Evolutionary conservation across 30 jellyfish, hydroid and myxozoan species (phyloP).

Genomic region (Phacellophora camtschatica): DNA sequence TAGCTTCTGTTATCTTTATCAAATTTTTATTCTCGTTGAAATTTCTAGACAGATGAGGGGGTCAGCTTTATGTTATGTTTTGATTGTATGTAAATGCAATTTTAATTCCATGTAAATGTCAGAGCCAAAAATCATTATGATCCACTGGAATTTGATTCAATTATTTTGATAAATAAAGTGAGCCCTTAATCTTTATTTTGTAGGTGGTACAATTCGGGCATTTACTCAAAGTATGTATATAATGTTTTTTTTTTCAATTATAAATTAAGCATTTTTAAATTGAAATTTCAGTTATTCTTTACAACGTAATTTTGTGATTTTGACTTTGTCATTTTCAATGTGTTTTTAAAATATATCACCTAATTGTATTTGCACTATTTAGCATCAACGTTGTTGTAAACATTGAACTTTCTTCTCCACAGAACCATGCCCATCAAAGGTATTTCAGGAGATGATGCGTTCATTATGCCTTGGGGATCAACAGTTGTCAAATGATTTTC

Average conservation of each 20-base stretch:
- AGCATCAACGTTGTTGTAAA: no score
- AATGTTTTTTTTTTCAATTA: not conserved
- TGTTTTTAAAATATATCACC: no score
- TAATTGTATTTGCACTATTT: no score
- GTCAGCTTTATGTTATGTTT: no score
- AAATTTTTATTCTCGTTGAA: not conserved
- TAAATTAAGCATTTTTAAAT: not conserved
- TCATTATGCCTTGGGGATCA: conserved; percentile 86
- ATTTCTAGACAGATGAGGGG: no score
- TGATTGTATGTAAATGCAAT: no score
- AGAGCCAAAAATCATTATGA: no score
- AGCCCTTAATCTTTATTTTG: conserved; percentile 13
- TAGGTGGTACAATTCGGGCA: conserved; percentile 98
- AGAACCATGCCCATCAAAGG: conserved; percentile 99
- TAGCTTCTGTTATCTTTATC: not conserved
- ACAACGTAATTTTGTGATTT: no score
- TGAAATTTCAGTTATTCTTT: not conserved
- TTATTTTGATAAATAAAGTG: no score
- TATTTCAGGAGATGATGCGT: conserved; percentile 88
- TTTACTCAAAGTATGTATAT: conserved; percentile 89
- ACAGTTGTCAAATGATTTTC: conserved; percentile 88
- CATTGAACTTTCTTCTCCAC: not conserved
- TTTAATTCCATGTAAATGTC: no score
- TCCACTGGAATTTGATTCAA: no score
- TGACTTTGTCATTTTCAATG: no score